These are phyloP conservation scores for Seriola aureovittata DNA, from an alignment of 2,113 vertebrate species.

Conservation along the genomic window DNA sequence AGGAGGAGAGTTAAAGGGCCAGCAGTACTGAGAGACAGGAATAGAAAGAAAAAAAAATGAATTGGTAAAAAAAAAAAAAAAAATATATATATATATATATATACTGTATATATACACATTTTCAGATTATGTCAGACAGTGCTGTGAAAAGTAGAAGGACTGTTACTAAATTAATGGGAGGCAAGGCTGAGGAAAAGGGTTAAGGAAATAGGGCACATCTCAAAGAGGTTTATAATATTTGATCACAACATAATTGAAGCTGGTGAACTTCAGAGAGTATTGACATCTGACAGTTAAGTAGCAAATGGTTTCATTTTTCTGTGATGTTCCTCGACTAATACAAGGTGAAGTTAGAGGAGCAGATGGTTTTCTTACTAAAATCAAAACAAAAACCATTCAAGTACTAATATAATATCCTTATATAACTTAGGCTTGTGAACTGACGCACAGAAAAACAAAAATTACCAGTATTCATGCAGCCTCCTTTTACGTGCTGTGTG, in stretches of 20 bases:
- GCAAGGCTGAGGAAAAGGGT: neutral
- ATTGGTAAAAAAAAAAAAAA: neutral
- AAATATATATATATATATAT: neutral
- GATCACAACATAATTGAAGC: neutral
- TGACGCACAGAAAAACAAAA: neutral
- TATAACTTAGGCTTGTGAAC: neutral
- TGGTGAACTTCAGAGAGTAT: neutral
- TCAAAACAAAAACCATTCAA: neutral
- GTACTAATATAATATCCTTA: neutral
- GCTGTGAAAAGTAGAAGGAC: neutral
- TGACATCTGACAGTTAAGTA: neutral
- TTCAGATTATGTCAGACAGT: conserved; percentile 11
- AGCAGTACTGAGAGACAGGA: conserved; percentile 11
- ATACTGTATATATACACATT: neutral
- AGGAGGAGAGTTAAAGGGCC: neutral
- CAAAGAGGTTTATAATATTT: neutral
- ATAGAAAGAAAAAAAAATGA: neutral
- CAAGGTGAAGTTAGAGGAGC: no score
- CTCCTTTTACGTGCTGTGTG: conserved; percentile 1
- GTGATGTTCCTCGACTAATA: neutral
- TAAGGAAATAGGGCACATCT: neutral
- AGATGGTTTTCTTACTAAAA: neutral
- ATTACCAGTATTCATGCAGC: neutral
- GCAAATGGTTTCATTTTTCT: neutral
- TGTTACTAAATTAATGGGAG: neutral